A percentile compares a stretch with the other conserved stretches of the same genome.
These are phyloP conservation scores for Hylaeus volcanicus DNA, from an alignment of 1,140 invertebrate genomes.

Conservation along the genomic window DNA sequence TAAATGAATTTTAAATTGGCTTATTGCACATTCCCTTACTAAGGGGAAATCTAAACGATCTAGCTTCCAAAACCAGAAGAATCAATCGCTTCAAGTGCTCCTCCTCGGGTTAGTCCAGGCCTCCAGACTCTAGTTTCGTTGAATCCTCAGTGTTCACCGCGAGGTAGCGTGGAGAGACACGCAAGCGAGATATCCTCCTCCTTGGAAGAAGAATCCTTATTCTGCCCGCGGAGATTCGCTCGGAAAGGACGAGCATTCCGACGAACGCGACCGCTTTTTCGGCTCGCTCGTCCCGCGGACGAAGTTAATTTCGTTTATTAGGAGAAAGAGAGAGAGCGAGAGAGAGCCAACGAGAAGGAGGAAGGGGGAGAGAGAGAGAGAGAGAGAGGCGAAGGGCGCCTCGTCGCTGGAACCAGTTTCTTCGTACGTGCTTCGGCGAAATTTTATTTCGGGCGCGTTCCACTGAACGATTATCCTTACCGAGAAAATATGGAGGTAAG, in stretches of 20 bases:
- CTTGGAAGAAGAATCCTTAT: slow-evolving; percentile 15
- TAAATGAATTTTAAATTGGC: too few relatives aligned
- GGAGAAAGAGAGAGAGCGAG: slow-evolving; percentile 2
- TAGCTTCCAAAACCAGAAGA: too few relatives aligned
- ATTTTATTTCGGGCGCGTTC: slow-evolving; percentile 67
- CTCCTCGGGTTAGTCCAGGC: too few relatives aligned
- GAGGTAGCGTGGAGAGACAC: slow-evolving; percentile 1
- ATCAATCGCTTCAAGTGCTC: too few relatives aligned
- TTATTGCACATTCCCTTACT: too few relatives aligned
- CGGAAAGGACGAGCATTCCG: slow-evolving; percentile 46
- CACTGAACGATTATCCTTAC: slow-evolving; percentile 60
- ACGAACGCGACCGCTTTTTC: slow-evolving; percentile 61
- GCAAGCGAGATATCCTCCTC: slow-evolving; percentile 28
- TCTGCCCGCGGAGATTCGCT: slow-evolving; percentile 17
- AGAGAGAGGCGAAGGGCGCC: slow-evolving; percentile 10
- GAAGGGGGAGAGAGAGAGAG: not conserved
- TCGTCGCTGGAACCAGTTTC: slow-evolving; percentile 47
- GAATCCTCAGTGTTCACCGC: not conserved
- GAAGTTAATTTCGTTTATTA: slow-evolving; percentile 68
- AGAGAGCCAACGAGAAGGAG: not conserved
- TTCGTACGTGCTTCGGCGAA: slow-evolving; percentile 52
- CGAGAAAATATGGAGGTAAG: slow-evolving; percentile 61
- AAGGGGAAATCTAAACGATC: too few relatives aligned
- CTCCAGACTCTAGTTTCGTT: not conserved
- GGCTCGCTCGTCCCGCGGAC: slow-evolving; percentile 43